Conservation (phyloP, 1,140 invertebrate genomes). For the Tetragnatha versicolor region DNA sequence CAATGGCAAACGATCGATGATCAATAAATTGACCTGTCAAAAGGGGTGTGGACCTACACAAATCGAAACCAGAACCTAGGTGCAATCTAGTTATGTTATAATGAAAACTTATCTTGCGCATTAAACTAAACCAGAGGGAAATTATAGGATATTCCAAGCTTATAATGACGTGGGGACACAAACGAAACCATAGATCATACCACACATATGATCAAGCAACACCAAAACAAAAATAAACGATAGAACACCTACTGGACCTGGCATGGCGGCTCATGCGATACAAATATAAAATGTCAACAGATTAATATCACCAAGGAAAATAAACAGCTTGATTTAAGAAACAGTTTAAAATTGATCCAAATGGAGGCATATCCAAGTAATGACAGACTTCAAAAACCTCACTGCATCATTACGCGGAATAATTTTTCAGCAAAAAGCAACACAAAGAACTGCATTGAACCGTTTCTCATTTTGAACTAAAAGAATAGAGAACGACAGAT, state of each 20-base stretch:
- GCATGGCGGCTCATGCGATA: constrained; percentile 6
- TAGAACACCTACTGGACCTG: constrained; percentile 38
- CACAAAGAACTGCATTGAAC: background rate
- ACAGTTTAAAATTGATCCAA: background rate
- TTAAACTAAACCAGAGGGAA: too few relatives aligned
- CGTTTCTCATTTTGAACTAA: background rate
- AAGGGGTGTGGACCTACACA: too few relatives aligned
- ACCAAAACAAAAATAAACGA: background rate
- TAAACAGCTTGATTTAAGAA: too few relatives aligned
- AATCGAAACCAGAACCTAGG: too few relatives aligned
- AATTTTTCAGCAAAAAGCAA: background rate
- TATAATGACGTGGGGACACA: too few relatives aligned
- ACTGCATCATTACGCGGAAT: background rate
- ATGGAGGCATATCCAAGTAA: background rate
- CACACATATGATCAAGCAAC: background rate
- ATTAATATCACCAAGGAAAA: background rate
- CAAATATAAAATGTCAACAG: background rate
- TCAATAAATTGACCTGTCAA: too few relatives aligned
- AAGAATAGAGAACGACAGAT: constrained; percentile 19
- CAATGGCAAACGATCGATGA: too few relatives aligned
- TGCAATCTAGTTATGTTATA: too few relatives aligned
- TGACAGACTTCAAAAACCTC: background rate
- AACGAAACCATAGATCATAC: too few relatives aligned
- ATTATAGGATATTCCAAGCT: too few relatives aligned
- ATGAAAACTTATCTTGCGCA: too few relatives aligned